A percentile compares a stretch with the other conserved stretches of the same genome.
These are phyloP conservation scores for Coluber constrictor DNA, from an alignment of 2,797 vertebrate genomes.

Conservation along the genomic window DNA sequence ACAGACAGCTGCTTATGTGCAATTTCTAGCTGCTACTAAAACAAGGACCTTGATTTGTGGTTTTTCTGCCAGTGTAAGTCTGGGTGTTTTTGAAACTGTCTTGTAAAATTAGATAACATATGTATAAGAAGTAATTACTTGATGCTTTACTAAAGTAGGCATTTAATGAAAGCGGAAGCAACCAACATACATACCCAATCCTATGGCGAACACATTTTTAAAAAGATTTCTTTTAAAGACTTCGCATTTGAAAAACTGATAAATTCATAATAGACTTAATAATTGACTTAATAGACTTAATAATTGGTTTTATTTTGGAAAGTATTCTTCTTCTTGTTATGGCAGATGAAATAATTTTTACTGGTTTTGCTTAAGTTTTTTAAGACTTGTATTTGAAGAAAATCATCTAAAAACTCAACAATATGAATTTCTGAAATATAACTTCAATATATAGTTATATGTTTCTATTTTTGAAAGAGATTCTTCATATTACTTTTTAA, in stretches of 20 bases:
- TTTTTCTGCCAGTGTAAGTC: slow-evolving; percentile 49
- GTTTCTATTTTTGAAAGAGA: not conserved
- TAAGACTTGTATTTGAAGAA: not conserved
- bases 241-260: slow-evolving; percentile 44
- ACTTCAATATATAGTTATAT: not conserved
- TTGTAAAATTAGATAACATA: slow-evolving; percentile 54
- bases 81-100: slow-evolving; percentile 50
- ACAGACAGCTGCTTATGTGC: slow-evolving; percentile 47
- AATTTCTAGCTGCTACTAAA: slow-evolving; percentile 37
- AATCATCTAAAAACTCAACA: slow-evolving; percentile 20
- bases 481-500: not conserved
- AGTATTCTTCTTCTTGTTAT: slow-evolving; percentile 34
- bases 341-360: slow-evolving; percentile 38
- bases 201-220: slow-evolving; percentile 38
- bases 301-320: slow-evolving; percentile 48
- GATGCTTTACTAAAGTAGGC: slow-evolving; percentile 38
- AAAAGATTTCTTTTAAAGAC: slow-evolving; percentile 43
- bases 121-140: slow-evolving; percentile 56
- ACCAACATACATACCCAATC: slow-evolving; percentile 10
- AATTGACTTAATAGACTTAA: too few species aligned
- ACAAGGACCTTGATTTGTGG: slow-evolving; percentile 57
- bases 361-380: slow-evolving; percentile 1
- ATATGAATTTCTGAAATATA: not conserved
- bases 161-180: slow-evolving; percentile 49
- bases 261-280: slow-evolving; percentile 41